Percentiles rank a stretch among this genome's conserved stretches.
Evolutionary conservation across 2,113 vertebrate species (phyloP).

Genomic region (Austrofundulus limnaeus): DNA sequence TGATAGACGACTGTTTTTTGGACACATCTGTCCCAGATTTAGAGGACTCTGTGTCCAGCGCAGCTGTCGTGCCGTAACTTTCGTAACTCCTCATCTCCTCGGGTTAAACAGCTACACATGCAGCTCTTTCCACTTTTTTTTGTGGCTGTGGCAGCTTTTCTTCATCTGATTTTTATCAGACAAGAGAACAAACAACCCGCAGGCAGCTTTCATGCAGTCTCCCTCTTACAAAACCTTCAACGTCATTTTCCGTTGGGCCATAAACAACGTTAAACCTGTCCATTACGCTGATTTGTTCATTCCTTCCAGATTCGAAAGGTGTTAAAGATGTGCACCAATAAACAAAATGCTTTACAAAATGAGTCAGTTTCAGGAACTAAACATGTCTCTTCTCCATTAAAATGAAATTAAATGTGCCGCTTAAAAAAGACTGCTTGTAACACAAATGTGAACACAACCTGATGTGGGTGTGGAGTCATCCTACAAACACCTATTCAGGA

Average conservation of each 20-base stretch:
- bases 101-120: conserved; percentile 9
- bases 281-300: background rate
- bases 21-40: conserved; percentile 39
- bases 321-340: background rate
- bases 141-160: background rate
- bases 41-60: background rate
- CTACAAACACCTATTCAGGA: background rate
- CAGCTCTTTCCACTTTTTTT: background rate
- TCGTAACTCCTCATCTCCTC: conserved; percentile 25
- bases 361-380: background rate
- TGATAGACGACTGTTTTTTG: background rate
- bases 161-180: background rate
- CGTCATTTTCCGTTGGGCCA: background rate
- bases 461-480: no score
- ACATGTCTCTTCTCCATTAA: no score
- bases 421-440: background rate
- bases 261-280: background rate
- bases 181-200: background rate
- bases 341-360: background rate
- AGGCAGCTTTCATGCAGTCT: background rate
- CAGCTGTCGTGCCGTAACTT: conserved; percentile 15
- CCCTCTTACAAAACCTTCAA: background rate
- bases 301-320: background rate
- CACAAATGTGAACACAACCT: background rate
- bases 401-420: no score